Evolutionary conservation across 1,140 invertebrate species (phyloP), one percentile per base, ranked within the genome.

Genomic region (Cardiocondyla obscurior): DNA sequence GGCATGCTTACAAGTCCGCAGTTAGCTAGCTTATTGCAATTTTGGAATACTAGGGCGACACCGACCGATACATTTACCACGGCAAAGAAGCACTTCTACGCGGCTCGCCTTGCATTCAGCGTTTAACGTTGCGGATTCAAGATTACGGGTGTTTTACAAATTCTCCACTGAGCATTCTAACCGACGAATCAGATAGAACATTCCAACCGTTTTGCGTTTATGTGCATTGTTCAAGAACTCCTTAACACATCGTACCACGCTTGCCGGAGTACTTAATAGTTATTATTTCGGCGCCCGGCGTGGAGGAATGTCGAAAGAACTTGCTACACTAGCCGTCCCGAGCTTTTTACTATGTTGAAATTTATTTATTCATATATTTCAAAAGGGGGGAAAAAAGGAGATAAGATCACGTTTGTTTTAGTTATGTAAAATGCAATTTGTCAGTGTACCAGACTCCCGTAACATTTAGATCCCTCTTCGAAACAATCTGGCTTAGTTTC

Each of bases 131-230:
- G 58, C 30, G 22, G 22, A 58, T 77, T 25, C 57, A 39, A 81
- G 82, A 88, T 89, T 89, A 88, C 74, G 70, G 67, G 44, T 83
- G 85, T 89, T 87, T 88, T 73, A 82, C 69, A 60, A 81, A 49
- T 62, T 19, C 67, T 79, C 53, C 30, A n/a, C 70, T 44, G 46
- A 55, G 74, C 42, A 33, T 22, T 51, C 42, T 36, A 33, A 16
- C 62, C 42, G 19, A 1, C 19, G 25, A 51, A 28, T 39, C 10
- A 25, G 2, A 36, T 36, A 12, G 33, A 83, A 51, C 25, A 22
- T 51, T 46, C 49, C 69, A 16, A 57, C 49, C 39, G 49, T 81
- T 76, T 25, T 46, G n/a, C 82, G 83, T 83, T 89, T 88, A 87
- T 85, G 67, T 72, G 49, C 46, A n/a, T 79, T 85, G 83, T 85